These are phyloP conservation scores for Leptinotarsa tumamoca DNA, from an alignment of 2,888 invertebrate species.

Conservation along the genomic window DNA sequence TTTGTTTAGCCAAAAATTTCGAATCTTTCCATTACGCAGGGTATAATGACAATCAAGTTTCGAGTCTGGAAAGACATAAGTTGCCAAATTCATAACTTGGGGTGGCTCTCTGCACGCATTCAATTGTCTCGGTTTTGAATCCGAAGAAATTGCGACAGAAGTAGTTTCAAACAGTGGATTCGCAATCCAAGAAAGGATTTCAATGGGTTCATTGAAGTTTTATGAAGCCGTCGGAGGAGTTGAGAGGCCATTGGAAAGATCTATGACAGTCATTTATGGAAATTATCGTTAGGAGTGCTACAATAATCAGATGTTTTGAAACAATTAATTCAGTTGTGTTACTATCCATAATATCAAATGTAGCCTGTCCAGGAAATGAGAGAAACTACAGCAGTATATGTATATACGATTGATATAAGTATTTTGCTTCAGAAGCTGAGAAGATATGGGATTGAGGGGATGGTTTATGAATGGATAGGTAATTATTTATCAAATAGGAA, in stretches of 20 bases:
- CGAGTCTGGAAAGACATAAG: slow-evolving; percentile 29
- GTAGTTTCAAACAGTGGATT: neutral
- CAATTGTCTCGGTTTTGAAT: neutral
- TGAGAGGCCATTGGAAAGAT: neutral
- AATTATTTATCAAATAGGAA: too few species aligned
- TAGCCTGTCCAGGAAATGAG: too few species aligned
- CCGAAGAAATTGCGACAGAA: neutral
- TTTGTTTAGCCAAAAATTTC: slow-evolving; percentile 52
- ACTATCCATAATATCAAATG: too few species aligned
- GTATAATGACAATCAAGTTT: slow-evolving; percentile 49
- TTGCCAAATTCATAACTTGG: slow-evolving; percentile 27
- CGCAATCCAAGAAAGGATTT: neutral
- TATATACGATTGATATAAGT: too few species aligned
- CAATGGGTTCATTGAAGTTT: neutral
- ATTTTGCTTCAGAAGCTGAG: too few species aligned
- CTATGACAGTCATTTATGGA: neutral
- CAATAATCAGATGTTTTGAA: neutral
- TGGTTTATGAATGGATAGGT: too few species aligned
- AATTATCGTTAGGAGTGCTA: neutral
- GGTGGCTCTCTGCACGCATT: slow-evolving; percentile 17
- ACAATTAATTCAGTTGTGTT: neutral
- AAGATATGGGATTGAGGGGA: too few species aligned
- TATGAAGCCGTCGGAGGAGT: neutral
- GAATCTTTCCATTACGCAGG: slow-evolving; percentile 52
- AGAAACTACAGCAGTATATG: too few species aligned